phyloP scores from a whole-genome alignment of 2,888 invertebrate species.

The Pemphredon lugubris region DNA sequence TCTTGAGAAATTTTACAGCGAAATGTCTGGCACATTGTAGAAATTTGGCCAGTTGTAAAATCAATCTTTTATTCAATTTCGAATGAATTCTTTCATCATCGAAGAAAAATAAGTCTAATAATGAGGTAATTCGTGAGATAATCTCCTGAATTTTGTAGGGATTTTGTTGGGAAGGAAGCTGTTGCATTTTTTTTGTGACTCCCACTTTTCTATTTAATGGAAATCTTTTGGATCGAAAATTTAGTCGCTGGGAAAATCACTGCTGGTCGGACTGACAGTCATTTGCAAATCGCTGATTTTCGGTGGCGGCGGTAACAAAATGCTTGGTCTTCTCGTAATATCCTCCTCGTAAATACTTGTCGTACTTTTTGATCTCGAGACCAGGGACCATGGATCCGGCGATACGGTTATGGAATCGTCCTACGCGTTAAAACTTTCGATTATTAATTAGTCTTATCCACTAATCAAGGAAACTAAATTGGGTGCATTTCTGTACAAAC shows the following conservation, averaged over 20 bases:
- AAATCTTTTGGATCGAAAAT: background rate
- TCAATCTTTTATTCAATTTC: no score
- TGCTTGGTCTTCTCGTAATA: conserved; percentile 71
- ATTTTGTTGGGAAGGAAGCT: no score
- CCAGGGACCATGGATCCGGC: conserved; percentile 74
- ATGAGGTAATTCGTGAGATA: no score
- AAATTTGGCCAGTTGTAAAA: no score
- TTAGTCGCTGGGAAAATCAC: conserved; percentile 57
- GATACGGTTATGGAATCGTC: conserved; percentile 67
- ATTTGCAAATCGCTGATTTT: conserved; percentile 72
- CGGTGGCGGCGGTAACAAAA: conserved; percentile 72
- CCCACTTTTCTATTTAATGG: background rate
- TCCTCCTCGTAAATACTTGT: conserved; percentile 75
- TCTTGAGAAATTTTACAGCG: no score
- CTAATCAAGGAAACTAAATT: no score
- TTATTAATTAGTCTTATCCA: no score
- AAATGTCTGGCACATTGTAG: no score
- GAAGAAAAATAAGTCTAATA: no score
- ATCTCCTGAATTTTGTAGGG: no score
- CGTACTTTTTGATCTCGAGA: conserved; percentile 73
- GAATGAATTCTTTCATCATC: no score
- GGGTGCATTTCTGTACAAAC: no score
- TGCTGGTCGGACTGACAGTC: conserved; percentile 75
- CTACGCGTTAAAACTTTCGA: conserved; percentile 56
- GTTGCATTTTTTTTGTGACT: background rate